Percentiles rank a stretch among this genome's conserved stretches.
Evolutionary conservation across 2,113 vertebrate species (phyloP).

Genomic region (Pipra filicauda): DNA sequence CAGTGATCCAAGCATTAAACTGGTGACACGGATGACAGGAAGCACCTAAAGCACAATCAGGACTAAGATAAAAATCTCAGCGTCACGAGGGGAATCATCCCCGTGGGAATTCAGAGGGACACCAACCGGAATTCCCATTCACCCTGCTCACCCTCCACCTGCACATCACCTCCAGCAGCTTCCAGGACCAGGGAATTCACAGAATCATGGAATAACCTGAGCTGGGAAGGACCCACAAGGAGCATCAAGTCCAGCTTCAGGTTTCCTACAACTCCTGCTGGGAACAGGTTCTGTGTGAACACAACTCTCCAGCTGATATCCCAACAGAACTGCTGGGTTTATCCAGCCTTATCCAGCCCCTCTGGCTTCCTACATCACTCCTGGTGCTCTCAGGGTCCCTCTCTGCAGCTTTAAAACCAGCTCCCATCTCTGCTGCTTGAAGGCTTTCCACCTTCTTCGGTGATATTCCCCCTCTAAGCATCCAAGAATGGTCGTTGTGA

Average conservation of each 20-base stretch:
- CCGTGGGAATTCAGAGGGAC: not conserved
- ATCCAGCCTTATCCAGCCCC: not conserved
- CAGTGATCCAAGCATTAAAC: not conserved
- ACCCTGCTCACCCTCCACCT: not conserved
- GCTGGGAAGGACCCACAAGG: not conserved
- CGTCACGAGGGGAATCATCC: not conserved
- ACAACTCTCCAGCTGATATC: not conserved
- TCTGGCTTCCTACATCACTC: not conserved
- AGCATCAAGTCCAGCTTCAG: not conserved
- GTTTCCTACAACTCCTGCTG: not conserved
- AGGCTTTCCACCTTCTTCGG: not conserved
- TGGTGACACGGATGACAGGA: not conserved
- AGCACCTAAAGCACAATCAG: not conserved
- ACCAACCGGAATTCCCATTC: not conserved
- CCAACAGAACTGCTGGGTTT: not conserved
- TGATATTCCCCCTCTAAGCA: not conserved
- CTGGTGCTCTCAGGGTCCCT: not conserved
- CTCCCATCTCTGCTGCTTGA: not conserved
- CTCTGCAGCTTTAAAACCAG: not conserved
- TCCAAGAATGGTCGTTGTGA: not conserved
- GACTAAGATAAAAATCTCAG: not conserved
- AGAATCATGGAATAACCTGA: not conserved
- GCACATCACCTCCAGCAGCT: not conserved
- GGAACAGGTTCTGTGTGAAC: not conserved
- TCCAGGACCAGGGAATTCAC: not conserved